phyloP scores from a whole-genome alignment of 2,113 vertebrate genomes.

The Ia io region DNA sequence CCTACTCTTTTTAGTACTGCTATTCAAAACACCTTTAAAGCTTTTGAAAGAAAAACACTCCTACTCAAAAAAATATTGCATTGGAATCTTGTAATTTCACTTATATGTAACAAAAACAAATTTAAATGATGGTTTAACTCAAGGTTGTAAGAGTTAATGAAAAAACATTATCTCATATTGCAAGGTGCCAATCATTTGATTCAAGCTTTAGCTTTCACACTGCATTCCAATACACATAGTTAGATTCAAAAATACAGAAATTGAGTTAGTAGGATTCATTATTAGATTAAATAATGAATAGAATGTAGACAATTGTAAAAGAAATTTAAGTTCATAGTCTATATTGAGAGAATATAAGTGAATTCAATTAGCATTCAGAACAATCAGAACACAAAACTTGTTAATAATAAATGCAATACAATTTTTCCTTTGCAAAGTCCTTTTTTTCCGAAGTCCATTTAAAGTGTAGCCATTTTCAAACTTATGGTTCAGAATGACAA shows the following conservation, averaged over 20 bases:
- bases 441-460: not conserved
- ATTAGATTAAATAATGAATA: not conserved
- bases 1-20: not conserved
- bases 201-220: not conserved
- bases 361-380: conserved; percentile 22
- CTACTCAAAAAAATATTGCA: not conserved
- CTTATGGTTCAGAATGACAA: not conserved
- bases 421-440: not conserved
- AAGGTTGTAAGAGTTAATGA: not conserved
- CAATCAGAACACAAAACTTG: not conserved
- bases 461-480: not conserved
- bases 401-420: not conserved
- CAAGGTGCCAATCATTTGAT: not conserved
- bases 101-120: conserved; percentile 33
- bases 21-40: not conserved
- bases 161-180: not conserved
- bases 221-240: not conserved
- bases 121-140: conserved; percentile 6
- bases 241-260: not conserved
- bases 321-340: not conserved
- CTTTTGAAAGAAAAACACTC: not conserved
- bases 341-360: not conserved
- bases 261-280: not conserved
- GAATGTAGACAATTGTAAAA: not conserved
- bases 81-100: not conserved